A percentile compares a stretch with the other conserved stretches of the same genome.
phyloP scores from a whole-genome alignment of 2,797 vertebrate genomes.

The Argyrosomus regius region DNA sequence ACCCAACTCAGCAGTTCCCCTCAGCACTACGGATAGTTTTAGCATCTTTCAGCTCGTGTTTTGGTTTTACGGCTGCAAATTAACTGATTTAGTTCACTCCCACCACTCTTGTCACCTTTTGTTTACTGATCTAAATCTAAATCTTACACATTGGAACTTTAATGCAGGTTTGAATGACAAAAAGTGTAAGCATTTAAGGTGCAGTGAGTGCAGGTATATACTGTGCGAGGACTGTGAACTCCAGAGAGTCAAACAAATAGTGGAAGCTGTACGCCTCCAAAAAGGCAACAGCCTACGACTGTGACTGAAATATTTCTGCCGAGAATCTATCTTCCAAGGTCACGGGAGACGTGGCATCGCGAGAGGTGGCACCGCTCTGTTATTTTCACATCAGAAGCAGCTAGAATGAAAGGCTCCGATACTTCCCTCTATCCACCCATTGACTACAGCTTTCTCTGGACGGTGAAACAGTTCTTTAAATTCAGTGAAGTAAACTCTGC shows the following conservation, averaged over 20 bases:
- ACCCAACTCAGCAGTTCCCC: not conserved
- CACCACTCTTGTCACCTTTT: too few relatives aligned
- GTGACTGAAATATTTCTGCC: conserved; percentile 14
- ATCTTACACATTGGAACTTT: too few relatives aligned
- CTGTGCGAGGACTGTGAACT: not conserved
- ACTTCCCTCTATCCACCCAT: conserved; percentile 4
- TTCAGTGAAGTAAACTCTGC: conserved; percentile 49
- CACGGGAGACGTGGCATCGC: conserved; percentile 31
- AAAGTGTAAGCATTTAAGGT: not conserved
- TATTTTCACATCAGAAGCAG: conserved; percentile 49
- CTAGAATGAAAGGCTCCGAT: not conserved
- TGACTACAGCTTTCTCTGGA: conserved; percentile 19
- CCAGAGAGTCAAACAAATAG: not conserved
- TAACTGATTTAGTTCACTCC: not conserved
- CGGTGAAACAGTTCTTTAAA: conserved; percentile 38
- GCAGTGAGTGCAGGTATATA: not conserved
- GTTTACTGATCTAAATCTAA: too few relatives aligned
- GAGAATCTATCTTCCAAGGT: conserved; percentile 14
- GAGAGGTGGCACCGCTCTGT: conserved; percentile 23
- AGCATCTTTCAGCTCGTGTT: not conserved
- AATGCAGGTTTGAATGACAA: not conserved
- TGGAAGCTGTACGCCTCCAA: not conserved
- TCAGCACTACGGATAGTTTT: not conserved
- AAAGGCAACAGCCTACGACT: not conserved
- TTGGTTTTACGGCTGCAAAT: too few relatives aligned